Evolutionary conservation across 2,888 invertebrate species (phyloP).

Genomic region (Eilema caniola): DNA sequence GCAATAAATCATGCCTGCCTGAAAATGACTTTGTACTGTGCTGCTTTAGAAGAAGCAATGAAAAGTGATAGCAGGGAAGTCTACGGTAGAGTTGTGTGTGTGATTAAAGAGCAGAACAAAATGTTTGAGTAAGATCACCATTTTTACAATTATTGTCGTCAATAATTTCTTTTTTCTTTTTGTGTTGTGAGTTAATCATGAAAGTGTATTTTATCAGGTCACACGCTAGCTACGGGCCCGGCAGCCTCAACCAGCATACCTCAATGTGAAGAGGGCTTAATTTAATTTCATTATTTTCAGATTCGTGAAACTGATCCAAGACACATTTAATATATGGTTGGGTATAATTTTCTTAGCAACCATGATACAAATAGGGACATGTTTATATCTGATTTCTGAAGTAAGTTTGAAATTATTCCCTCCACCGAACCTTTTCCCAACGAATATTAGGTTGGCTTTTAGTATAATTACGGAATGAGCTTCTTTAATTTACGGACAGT

Average conservation of each 20-base stretch:
- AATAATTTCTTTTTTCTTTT: no score
- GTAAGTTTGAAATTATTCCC: constrained; percentile 43
- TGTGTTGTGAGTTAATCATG: no score
- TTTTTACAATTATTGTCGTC: background rate
- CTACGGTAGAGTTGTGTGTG: constrained; percentile 46
- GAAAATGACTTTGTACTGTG: constrained; percentile 68
- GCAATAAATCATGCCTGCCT: constrained; percentile 69
- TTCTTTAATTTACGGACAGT: background rate
- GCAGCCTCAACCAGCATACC: background rate
- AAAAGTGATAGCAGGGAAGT: constrained; percentile 26
- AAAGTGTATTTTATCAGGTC: no score
- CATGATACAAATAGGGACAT: constrained; percentile 71
- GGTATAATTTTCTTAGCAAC: constrained; percentile 66
- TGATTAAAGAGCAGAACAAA: constrained; percentile 65
- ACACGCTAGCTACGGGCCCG: no score
- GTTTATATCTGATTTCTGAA: constrained; percentile 70
- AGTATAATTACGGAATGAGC: background rate
- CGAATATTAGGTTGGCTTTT: background rate
- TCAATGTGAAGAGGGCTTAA: background rate
- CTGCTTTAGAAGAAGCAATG: constrained; percentile 61
- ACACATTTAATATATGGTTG: constrained; percentile 70
- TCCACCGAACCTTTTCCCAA: background rate
- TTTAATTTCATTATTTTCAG: constrained; percentile 50
- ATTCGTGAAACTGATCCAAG: constrained; percentile 64
- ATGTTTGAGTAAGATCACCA: constrained; percentile 58